These are phyloP conservation scores for Drosophila anceps DNA, from an alignment of 2,888 invertebrate genomes.

Conservation along the genomic window DNA sequence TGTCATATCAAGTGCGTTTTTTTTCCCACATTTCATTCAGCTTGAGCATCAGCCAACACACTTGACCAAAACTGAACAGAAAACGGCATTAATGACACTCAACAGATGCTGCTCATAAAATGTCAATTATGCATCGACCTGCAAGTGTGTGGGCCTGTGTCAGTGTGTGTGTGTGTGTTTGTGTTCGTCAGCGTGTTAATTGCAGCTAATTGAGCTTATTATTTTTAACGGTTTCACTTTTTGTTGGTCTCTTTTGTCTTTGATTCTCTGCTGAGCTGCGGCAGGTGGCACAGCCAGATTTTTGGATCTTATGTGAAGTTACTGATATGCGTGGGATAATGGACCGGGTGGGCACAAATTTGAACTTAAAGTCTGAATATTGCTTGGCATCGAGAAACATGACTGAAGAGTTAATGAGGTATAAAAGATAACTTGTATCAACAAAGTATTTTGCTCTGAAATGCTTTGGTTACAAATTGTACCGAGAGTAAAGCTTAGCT, in stretches of 20 bases:
- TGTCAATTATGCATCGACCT: conserved; percentile 63
- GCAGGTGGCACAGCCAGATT: conserved; percentile 58
- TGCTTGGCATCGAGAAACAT: too few relatives aligned
- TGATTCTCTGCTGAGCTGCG: conserved; percentile 6
- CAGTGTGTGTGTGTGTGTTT: conserved; percentile 24
- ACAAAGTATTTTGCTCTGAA: neutral
- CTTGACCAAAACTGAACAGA: conserved; percentile 44
- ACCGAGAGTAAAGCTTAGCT: too few relatives aligned
- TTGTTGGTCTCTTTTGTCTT: neutral
- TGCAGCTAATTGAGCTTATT: conserved; percentile 75
- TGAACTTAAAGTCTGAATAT: neutral
- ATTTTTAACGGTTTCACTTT: conserved; percentile 65
- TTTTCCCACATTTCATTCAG: conserved; percentile 68
- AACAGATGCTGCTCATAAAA: conserved; percentile 71
- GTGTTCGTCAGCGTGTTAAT: conserved; percentile 52
- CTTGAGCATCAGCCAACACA: conserved; percentile 21
- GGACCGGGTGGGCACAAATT: neutral
- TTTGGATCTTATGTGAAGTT: neutral
- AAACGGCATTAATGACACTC: conserved; percentile 62
- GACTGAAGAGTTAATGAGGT: neutral
- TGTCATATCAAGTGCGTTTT: conserved; percentile 30
- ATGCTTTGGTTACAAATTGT: neutral
- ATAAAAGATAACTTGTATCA: too few relatives aligned
- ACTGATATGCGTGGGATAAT: conserved; percentile 73
- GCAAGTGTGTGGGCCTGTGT: conserved; percentile 1